Evolutionary conservation across 2,888 invertebrate genomes (phyloP), one percentile per base, ranked within the genome.

Genomic region (Lasioglossum morio): DNA sequence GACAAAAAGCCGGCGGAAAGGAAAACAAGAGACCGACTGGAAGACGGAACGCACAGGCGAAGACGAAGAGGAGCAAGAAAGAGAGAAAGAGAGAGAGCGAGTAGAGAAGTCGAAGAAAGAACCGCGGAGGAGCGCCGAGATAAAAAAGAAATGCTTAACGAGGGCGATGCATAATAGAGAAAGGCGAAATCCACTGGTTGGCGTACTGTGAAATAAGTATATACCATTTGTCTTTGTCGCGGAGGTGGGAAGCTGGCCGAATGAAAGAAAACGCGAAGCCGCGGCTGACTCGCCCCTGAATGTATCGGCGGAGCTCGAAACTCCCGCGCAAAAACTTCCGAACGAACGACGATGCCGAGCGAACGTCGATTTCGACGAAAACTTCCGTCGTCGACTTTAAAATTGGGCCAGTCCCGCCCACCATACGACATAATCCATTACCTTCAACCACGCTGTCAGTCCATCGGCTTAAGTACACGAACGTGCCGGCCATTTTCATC

Each of bases 201-300:
- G 86, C 86, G 86, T 89, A 88, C 88, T 88, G 89, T 89, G 88
- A 91, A 91, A 93, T 92, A 92, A 93, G 93, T 93, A 93, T 90
- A 92, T 89, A 84, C 91, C 91, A 93, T 93, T 93, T 90, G 92
- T 93, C 92, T 93, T 89, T 91, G 93, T 93, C 93, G 90, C 80
- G 82, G 76, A 84, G 80, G 85, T 72, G 80, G 84, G 82, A 74
- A 77, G 80, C 74, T 82, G 46, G 78, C 66, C 57, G 75, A 76
- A 69, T 81, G 69, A 85, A 89, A 87, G 81, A 79, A 79, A 80
- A 81, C 76, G 40, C 81, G 72, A 73, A 69, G 80, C 66, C 43
- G 66, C 63, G n/a, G 66, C 57, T 1, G 63, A 19, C 0, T 63
- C 63, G 30, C 23, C 14, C 23, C 14, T 85, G 57, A 73, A 82